Percentiles rank a stretch among this genome's conserved stretches.
phyloP scores from a whole-genome alignment of 23 tunicate species.

The Trididemnum nubilum region DNA sequence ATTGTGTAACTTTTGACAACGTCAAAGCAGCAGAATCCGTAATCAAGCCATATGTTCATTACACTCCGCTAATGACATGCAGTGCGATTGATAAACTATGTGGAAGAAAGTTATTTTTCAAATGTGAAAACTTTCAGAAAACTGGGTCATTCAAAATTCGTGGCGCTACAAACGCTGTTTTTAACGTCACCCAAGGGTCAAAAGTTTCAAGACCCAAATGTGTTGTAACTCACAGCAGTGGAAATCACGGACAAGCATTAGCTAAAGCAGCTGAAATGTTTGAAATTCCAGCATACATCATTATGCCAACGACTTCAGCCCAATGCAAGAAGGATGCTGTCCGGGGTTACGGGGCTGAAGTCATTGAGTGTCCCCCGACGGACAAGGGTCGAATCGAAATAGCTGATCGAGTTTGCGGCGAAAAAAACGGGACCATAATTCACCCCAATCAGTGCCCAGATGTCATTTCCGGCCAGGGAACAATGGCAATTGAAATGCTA shows the following conservation, averaged over 20 bases:
- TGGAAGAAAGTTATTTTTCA: constrained; percentile 57
- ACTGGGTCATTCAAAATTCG: constrained; percentile 94
- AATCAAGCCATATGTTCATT: constrained; percentile 49
- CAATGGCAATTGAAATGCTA: constrained; percentile 88
- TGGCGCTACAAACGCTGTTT: constrained; percentile 80
- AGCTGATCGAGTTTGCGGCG: constrained; percentile 49
- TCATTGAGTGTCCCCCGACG: constrained; percentile 59
- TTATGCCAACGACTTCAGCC: constrained; percentile 73
- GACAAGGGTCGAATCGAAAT: constrained; percentile 51
- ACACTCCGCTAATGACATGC: constrained; percentile 67
- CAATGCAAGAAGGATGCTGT: constrained; percentile 79
- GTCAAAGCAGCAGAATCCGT: constrained; percentile 40
- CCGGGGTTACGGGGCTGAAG: constrained; percentile 71
- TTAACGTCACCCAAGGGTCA: not conserved
- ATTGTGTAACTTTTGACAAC: constrained; percentile 39
- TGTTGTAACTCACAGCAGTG: constrained; percentile 93
- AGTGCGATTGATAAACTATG: constrained; percentile 39
- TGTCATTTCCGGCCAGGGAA: constrained; percentile 92
- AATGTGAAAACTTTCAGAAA: constrained; percentile 88
- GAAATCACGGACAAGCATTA: constrained; percentile 93
- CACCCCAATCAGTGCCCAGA: constrained; percentile 67
- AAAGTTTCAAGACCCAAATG: constrained; percentile 13
- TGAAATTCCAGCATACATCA: constrained; percentile 55
- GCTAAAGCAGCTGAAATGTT: constrained; percentile 74
- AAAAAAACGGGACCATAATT: constrained; percentile 55